These are phyloP conservation scores for Trichogramma dendrolimi DNA, from an alignment of 2,888 invertebrate genomes.

Conservation along the genomic window DNA sequence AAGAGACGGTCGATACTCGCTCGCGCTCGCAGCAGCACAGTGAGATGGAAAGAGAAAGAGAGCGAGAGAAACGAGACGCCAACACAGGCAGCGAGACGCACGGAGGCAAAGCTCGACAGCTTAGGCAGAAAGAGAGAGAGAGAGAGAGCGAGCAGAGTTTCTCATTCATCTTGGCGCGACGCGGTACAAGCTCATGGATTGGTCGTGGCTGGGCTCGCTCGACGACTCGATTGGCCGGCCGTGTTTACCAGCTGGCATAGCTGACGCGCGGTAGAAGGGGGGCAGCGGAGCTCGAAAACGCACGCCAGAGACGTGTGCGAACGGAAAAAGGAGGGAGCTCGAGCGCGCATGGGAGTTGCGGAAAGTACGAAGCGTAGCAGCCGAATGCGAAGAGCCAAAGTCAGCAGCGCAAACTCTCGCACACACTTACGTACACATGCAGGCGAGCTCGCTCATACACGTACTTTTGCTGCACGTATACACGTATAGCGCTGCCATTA, in stretches of 20 bases:
- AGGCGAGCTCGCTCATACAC: constrained; percentile 12
- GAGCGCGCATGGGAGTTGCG: constrained; percentile 5
- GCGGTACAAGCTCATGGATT: constrained; percentile 43
- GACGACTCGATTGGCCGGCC: constrained; percentile 45
- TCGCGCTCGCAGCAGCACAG: neutral
- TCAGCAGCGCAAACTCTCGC: neutral
- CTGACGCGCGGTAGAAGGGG: constrained; percentile 47
- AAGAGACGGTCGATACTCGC: neutral
- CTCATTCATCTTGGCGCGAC: constrained; percentile 53
- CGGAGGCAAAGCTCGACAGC: constrained; percentile 30
- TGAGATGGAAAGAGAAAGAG: constrained; percentile 30
- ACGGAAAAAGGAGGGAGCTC: constrained; percentile 50
- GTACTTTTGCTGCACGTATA: constrained; percentile 42
- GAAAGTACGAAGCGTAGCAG: constrained; percentile 9
- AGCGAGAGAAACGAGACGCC: constrained; percentile 26
- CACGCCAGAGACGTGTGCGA: constrained; percentile 16
- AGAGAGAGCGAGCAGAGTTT: constrained; percentile 29
- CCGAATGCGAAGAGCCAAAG: neutral
- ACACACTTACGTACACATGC: neutral
- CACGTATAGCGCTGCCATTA: constrained; percentile 53
- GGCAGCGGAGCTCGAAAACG: neutral
- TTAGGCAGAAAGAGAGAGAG: constrained; percentile 52
- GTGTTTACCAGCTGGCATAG: constrained; percentile 53
- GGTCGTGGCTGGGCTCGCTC: constrained; percentile 46
- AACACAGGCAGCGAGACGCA: constrained; percentile 31